A percentile compares a stretch with the other conserved stretches of the same genome.
These are phyloP conservation scores for Physella acuta DNA, from an alignment of 1,140 invertebrate genomes.

Conservation along the genomic window DNA sequence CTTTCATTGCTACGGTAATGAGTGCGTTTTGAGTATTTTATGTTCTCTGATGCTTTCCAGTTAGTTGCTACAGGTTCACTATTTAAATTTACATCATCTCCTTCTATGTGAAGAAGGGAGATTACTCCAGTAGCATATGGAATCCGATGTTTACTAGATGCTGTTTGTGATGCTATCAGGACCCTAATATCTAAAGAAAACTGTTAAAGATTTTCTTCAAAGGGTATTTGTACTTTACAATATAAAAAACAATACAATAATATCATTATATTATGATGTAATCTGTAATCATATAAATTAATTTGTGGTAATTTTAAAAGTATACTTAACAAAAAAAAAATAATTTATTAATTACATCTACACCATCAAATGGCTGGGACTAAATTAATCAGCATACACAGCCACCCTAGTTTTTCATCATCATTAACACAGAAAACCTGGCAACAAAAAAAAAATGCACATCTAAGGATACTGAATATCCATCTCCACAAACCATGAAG, in stretches of 20 bases:
- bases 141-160: constrained; percentile 13
- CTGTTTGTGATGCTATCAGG: constrained; percentile 9
- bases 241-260: no score
- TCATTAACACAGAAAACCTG: not conserved
- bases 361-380: no score
- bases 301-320: no score
- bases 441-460: not conserved
- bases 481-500: constrained; percentile 52
- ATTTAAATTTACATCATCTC: constrained; percentile 6
- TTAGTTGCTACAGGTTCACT: constrained; percentile 14
- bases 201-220: no score
- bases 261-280: no score
- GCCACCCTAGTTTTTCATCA: no score
- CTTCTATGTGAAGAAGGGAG: constrained; percentile 8
- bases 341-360: no score
- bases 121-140: constrained; percentile 10
- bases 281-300: no score
- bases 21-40: constrained; percentile 18
- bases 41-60: constrained; percentile 21
- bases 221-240: no score
- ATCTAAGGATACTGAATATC: constrained; percentile 51
- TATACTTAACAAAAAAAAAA: no score
- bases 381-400: no score
- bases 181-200: constrained; percentile 9
- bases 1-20: constrained; percentile 38